phyloP scores from a whole-genome alignment of 2,113 vertebrate species.

The Erpornis zantholeuca region DNA sequence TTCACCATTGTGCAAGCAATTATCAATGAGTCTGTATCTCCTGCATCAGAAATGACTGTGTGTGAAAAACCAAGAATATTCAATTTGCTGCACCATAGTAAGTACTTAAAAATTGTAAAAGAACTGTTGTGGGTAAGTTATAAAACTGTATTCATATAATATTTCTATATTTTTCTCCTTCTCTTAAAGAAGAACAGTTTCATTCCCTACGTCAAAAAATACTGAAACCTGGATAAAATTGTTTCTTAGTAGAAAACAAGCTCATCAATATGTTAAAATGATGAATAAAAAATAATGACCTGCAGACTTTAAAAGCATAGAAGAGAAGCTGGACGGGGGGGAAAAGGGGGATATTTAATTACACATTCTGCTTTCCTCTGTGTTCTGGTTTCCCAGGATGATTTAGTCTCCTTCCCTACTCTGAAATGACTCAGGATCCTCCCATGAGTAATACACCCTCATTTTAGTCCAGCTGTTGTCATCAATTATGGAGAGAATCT shows the following conservation, averaged over 20 bases:
- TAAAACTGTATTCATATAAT: neutral
- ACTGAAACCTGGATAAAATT: neutral
- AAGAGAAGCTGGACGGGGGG: neutral
- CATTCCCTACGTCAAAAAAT: neutral
- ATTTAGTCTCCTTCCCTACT: neutral
- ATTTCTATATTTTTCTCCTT: neutral
- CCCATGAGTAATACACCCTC: neutral
- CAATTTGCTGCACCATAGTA: neutral
- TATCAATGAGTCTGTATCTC: neutral
- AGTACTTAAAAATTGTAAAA: neutral
- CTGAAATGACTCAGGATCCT: neutral
- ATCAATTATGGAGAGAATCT: neutral
- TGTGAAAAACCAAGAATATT: neutral
- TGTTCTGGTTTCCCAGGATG: neutral
- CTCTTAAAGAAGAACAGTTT: neutral
- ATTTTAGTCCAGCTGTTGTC: neutral
- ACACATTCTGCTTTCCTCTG: neutral
- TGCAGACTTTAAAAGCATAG: neutral
- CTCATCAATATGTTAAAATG: neutral
- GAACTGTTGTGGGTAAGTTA: neutral
- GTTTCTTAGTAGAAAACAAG: neutral
- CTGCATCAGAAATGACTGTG: neutral
- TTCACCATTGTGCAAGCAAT: neutral
- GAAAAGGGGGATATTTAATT: neutral
- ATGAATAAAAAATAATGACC: neutral